A percentile compares a stretch with the other conserved stretches of the same genome.
These are phyloP conservation scores for Phacellophora camtschatica DNA, from an alignment of 30 jellyfish, hydroid and myxozoan species.

Conservation along the genomic window DNA sequence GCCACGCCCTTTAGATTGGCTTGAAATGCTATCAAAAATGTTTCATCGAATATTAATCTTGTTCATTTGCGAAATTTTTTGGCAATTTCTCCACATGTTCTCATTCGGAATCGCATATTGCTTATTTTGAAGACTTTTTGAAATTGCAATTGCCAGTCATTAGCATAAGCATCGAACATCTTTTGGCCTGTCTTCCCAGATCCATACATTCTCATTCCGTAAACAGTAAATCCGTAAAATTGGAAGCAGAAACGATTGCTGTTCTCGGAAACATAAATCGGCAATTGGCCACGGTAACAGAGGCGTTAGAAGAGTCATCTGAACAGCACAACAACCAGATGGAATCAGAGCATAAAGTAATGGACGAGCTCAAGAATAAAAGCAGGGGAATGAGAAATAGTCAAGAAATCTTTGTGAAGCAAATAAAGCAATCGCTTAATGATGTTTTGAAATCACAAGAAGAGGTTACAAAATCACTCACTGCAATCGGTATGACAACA, in stretches of 20 bases:
- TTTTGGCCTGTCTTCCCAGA: too few relatives aligned
- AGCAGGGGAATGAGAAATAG: slow-evolving; percentile 2
- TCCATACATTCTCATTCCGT: too few relatives aligned
- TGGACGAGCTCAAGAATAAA: slow-evolving; percentile 13
- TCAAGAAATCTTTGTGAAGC: slow-evolving; percentile 1
- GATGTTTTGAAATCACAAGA: slow-evolving; percentile 33
- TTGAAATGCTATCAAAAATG: too few relatives aligned
- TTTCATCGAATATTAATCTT: too few relatives aligned
- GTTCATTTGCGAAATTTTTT: too few relatives aligned
- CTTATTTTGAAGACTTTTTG: too few relatives aligned
- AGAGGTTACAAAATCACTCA: slow-evolving; percentile 17
- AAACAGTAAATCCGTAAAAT: background rate
- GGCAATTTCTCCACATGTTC: too few relatives aligned
- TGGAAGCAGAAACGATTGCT: slow-evolving; percentile 13
- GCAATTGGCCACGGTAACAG: slow-evolving; percentile 6
- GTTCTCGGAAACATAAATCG: slow-evolving; percentile 36
- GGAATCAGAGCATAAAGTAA: background rate
- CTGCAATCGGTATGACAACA: slow-evolving; percentile 4
- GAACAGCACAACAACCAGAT: background rate
- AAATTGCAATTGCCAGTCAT: too few relatives aligned
- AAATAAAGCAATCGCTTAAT: slow-evolving; percentile 17
- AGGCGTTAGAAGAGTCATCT: background rate
- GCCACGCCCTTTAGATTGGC: too few relatives aligned
- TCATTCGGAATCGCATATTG: too few relatives aligned
- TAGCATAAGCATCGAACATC: too few relatives aligned